Evolutionary conservation across 2,113 vertebrate genomes (phyloP).

Genomic region (Lamprotornis superbus): DNA sequence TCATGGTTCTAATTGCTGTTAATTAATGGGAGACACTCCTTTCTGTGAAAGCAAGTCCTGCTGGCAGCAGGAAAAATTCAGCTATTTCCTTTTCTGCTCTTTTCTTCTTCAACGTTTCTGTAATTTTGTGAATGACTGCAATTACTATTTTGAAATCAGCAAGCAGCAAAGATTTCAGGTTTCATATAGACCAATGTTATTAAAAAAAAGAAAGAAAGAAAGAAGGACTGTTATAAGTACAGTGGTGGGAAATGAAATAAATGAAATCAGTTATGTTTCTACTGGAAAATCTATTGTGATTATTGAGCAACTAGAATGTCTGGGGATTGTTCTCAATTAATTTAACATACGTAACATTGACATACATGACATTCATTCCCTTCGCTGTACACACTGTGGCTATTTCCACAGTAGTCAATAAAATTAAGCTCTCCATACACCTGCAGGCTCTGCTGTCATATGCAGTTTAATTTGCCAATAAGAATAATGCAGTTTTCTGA

Average conservation of each 20-base stretch:
- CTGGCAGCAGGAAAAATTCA: background rate
- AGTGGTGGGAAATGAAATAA: background rate
- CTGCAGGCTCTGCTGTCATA: background rate
- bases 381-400: background rate
- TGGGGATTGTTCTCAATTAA: background rate
- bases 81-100: background rate
- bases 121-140: background rate
- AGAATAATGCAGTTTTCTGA: constrained; percentile 3
- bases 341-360: background rate
- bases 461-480: constrained; percentile 14
- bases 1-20: background rate
- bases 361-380: background rate
- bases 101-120: background rate
- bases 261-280: background rate
- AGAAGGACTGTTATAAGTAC: background rate
- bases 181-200: background rate
- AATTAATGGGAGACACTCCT: background rate
- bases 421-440: constrained; percentile 6
- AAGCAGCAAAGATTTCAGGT: background rate
- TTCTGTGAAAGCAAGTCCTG: background rate
- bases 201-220: background rate
- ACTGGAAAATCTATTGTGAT: background rate
- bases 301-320: background rate
- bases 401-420: background rate
- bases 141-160: background rate